Conservation (phyloP, 2,113 vertebrate species). For the Corapipo altera region DNA sequence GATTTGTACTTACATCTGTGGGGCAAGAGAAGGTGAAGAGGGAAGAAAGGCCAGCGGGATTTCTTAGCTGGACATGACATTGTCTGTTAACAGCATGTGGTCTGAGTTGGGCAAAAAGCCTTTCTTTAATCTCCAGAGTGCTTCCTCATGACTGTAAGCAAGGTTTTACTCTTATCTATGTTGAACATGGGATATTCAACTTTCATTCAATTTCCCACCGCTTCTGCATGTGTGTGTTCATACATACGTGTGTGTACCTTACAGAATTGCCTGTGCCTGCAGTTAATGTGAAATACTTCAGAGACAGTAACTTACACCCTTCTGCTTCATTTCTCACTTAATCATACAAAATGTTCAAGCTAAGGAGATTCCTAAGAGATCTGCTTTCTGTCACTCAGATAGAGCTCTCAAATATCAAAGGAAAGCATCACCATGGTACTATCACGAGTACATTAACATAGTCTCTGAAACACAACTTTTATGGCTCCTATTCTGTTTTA, state of each 20-base stretch:
- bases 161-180: not conserved
- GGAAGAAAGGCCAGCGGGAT: not conserved
- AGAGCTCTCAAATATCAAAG: constrained; percentile 24
- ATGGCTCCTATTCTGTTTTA: not conserved
- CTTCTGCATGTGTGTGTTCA: not conserved
- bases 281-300: not conserved
- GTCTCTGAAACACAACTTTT: not conserved
- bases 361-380: not conserved
- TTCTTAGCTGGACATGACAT: not conserved
- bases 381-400: constrained; percentile 9
- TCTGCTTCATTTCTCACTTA: not conserved
- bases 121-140: not conserved
- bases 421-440: not conserved
- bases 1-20: not conserved
- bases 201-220: not conserved
- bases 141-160: not conserved
- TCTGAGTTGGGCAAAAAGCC: not conserved
- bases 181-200: not conserved
- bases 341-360: not conserved
- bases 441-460: not conserved
- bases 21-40: not conserved
- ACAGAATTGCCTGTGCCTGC: not conserved
- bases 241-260: rapidly evolving
- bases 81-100: not conserved
- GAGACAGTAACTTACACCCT: not conserved